Conservation (phyloP, 1,140 invertebrate species). For the Solenopsis fugax region DNA sequence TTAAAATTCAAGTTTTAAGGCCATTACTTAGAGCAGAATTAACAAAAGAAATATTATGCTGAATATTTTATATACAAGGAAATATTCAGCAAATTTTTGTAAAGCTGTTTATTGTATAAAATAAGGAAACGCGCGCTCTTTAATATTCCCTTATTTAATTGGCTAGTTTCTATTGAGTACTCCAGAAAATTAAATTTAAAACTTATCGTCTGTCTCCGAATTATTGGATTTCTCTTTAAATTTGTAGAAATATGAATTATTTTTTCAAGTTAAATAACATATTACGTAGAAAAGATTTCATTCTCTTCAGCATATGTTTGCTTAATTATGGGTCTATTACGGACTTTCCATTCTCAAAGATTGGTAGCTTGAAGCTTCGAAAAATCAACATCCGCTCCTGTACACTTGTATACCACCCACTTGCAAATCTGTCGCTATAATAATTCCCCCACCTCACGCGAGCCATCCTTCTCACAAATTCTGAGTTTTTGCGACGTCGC, state of each 20-base stretch:
- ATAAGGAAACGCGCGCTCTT: neutral
- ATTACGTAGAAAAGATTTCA: neutral
- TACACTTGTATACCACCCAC: constrained; percentile 55
- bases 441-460: constrained; percentile 44
- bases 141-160: neutral
- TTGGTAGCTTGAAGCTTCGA: neutral
- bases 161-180: neutral
- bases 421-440: constrained; percentile 69
- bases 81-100: neutral
- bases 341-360: too few relatives aligned
- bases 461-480: constrained; percentile 15
- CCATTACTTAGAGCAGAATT: neutral
- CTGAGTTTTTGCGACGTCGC: constrained; percentile 65
- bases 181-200: neutral
- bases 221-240: neutral
- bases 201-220: neutral
- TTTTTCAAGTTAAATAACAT: constrained; percentile 12
- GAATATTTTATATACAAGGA: neutral
- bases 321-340: neutral
- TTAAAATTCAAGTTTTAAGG: neutral
- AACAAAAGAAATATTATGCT: neutral
- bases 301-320: neutral
- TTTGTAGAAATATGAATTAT: neutral
- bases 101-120: neutral
- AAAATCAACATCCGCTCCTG: constrained; percentile 40